Evolutionary conservation across 1,140 invertebrate species (phyloP), one percentile per base, ranked within the genome.

Genomic region (Cyrtorhinus lividipennis): DNA sequence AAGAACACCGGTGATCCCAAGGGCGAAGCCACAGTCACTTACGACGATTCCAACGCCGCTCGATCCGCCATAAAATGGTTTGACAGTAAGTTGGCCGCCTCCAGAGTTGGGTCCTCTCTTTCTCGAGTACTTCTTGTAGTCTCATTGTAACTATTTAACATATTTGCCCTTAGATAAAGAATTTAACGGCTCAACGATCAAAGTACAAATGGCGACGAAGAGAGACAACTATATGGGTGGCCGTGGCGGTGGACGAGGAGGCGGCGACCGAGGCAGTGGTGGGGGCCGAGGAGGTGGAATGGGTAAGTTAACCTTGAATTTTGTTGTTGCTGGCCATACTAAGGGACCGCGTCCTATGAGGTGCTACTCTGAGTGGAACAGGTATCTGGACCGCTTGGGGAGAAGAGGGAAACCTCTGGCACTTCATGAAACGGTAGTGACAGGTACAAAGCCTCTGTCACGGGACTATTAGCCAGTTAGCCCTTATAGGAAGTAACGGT

Each of bases 11-110:
- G 94, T 0, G 80, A 84, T 69, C 89, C 90, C 0, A 98, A 98
- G 75, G 95, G 95, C 1, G 95, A 99, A 79, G 93, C 92, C 2
- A 98, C 95, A 0, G 90, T 98, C 0, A 98, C 95, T 1, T 98
- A 96, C 70, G 94, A 98, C 71, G 95, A 98, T 73, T 83, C 90
- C 5, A 87, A 91, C 70, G 91, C 94, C 8, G 95, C 95, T 0
- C 86, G 86, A 57, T 94, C 92, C 0, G 95, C 95, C 5, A 98
- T 98, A 65, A 81, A 83, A 59, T 98, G 95, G 94, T 98, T 98
- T 72, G 88, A 97, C 75, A 90, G 92, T 72, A 73, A 72, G 68
- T 69, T 8, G 30, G 30, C 5, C 15, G 20, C 12, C 15, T n/a
- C n/a, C n/a, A n/a, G n/a, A n/a, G n/a, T n/a, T n/a, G n/a, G n/a